These are phyloP conservation scores for Stenodema calcarata DNA, from an alignment of 2,888 invertebrate genomes.

Conservation along the genomic window DNA sequence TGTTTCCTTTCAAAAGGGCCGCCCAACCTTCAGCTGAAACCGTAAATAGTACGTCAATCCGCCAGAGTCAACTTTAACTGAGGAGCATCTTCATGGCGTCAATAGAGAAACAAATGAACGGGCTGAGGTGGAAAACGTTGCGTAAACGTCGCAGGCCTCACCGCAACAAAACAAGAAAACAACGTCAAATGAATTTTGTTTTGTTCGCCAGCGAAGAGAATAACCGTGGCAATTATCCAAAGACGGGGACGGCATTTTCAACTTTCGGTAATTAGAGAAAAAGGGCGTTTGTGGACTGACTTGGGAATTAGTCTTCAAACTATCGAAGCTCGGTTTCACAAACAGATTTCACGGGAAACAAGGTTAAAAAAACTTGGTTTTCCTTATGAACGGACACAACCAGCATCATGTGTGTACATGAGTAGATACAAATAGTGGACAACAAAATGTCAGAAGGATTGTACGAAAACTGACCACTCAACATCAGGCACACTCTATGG, in stretches of 20 bases:
- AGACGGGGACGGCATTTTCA: neutral
- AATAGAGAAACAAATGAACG: neutral
- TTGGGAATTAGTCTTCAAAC: neutral
- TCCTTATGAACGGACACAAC: too few relatives aligned
- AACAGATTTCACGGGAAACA: neutral
- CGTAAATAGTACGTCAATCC: too few relatives aligned
- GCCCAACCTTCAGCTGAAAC: too few relatives aligned
- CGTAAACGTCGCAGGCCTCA: neutral
- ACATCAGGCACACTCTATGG: too few relatives aligned
- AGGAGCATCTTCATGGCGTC: neutral
- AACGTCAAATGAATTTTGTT: slow-evolving; percentile 19
- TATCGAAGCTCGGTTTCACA: neutral
- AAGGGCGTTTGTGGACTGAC: neutral
- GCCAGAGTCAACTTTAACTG: neutral
- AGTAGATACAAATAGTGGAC: too few relatives aligned
- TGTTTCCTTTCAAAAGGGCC: too few relatives aligned
- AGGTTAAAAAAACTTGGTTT: neutral
- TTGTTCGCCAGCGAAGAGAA: slow-evolving; percentile 4
- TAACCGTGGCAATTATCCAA: slow-evolving; percentile 7
- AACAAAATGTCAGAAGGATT: too few relatives aligned
- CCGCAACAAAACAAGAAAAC: slow-evolving; percentile 24
- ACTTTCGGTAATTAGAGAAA: neutral
- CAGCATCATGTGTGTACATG: too few relatives aligned
- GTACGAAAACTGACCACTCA: too few relatives aligned
- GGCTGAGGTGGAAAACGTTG: neutral